phyloP scores from a whole-genome alignment of 2,888 invertebrate genomes.

The Mimas tiliae region DNA sequence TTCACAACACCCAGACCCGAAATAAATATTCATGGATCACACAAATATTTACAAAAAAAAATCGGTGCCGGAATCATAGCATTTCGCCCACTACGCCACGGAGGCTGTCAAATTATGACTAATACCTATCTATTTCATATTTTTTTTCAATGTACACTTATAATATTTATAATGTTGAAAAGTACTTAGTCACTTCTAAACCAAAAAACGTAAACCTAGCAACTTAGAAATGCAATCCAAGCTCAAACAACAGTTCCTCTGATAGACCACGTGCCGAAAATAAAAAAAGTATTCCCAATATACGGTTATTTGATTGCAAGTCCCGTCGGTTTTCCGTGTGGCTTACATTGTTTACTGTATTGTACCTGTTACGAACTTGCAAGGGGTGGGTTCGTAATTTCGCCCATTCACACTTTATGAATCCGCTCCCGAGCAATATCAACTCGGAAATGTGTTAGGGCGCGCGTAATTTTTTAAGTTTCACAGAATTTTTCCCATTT shows the following conservation, averaged over 20 bases:
- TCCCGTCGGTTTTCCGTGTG: not conserved
- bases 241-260: not conserved
- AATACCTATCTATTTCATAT: too few relatives aligned
- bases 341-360: conserved; percentile 1
- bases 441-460: conserved; percentile 47
- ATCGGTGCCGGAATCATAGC: too few relatives aligned
- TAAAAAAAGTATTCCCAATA: not conserved
- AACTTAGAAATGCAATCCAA: too few relatives aligned
- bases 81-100: too few relatives aligned
- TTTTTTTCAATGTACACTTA: too few relatives aligned
- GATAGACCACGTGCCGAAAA: not conserved
- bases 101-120: too few relatives aligned
- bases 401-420: conserved; percentile 39
- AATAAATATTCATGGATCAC: too few relatives aligned
- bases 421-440: conserved; percentile 49
- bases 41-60: too few relatives aligned
- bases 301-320: not conserved
- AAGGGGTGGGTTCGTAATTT: conserved; percentile 30
- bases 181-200: too few relatives aligned
- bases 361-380: not conserved
- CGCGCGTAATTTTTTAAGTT: conserved; percentile 56
- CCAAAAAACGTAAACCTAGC: too few relatives aligned
- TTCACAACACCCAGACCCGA: too few relatives aligned
- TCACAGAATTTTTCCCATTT: conserved; percentile 46
- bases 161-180: too few relatives aligned